Base-by-base conservation (phyloP, 1,140 invertebrate genomes). In the Nymphalis io region DNA sequence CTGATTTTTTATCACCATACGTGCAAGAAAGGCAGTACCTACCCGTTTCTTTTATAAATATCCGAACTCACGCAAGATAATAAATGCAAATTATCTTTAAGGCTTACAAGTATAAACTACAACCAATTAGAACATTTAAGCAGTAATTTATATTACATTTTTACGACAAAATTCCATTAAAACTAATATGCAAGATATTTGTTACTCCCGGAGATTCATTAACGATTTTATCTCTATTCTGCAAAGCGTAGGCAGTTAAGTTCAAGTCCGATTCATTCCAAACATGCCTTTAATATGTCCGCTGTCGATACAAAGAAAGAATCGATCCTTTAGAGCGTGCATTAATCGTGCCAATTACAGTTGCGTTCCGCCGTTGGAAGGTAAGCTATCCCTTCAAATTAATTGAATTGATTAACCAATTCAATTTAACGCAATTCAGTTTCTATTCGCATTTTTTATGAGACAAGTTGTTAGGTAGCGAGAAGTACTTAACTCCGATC, bases 341-440 rank as follows among this genome's bases (percentile, higher is more conserved):
- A 85, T 88, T 84, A 82, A 89, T 88, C 83, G 81, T 84, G 80
- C 78, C 85, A 89, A 89, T 89, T 89, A 89, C 83, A 63, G 69
- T 67, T 71, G 69, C 75, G 72, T 76, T 73, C 70, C 74, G 62
- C 70, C 72, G 77, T 74, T 76, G 75, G 79, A 64, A 81, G 76
- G 76, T 74, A 76, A 81, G 83, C 79, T 84, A 86, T 87, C 81
- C 74, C 73, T 83, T 88, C 77, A 84, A 87, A 86, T 88, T 88
- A 88, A 90, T 83, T 82, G 81, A 83, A 87, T 85, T 88, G 85
- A 90, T 88, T 80, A 83, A 81, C 85, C 84, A 87, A 90, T 88
- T 88, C 77, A 80, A 81, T 87, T 83, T 79, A 73, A 75, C 73
- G 76, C 80, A 81, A 80, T 82, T 84, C 60, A 74, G 80, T 88